phyloP scores from a whole-genome alignment of 1,140 invertebrate genomes.

The Scylla paramamosain region DNA sequence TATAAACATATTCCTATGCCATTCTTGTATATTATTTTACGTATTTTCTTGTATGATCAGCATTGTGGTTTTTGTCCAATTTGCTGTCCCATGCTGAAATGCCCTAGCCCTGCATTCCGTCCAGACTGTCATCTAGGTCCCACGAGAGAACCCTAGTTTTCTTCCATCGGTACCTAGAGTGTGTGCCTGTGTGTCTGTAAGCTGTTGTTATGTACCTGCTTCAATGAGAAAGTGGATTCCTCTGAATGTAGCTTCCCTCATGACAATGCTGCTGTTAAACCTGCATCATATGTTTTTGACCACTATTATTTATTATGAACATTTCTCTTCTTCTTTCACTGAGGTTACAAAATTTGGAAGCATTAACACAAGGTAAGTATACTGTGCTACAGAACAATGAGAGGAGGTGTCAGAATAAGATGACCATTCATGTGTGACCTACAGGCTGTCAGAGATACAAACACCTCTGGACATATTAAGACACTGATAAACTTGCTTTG shows the following conservation, averaged over 20 bases:
- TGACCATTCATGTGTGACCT: too few species aligned
- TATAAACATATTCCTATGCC: slow-evolving; percentile 57
- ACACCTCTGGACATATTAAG: too few species aligned
- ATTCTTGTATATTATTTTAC: slow-evolving; percentile 28
- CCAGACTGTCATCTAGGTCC: slow-evolving; percentile 62
- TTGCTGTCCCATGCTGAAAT: slow-evolving; percentile 55
- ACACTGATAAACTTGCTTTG: too few species aligned
- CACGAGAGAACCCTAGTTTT: slow-evolving; percentile 51
- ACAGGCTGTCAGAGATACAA: too few species aligned
- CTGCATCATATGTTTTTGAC: not conserved
- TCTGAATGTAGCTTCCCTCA: not conserved
- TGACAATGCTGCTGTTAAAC: not conserved
- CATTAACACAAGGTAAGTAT: not conserved
- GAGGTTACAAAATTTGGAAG: not conserved
- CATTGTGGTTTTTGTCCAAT: slow-evolving; percentile 49
- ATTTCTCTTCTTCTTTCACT: not conserved
- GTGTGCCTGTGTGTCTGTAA: slow-evolving; percentile 44
- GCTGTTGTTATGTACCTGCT: slow-evolving; percentile 27
- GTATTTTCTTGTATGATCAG: slow-evolving; percentile 53
- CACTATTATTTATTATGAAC: not conserved
- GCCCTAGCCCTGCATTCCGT: slow-evolving; percentile 63
- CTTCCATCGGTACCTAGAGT: slow-evolving; percentile 56
- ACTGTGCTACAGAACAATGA: not conserved
- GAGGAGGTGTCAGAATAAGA: not conserved
- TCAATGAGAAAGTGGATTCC: not conserved